Base-by-base conservation (phyloP, 2,113 vertebrate species). In the Gambusia holbrooki region DNA sequence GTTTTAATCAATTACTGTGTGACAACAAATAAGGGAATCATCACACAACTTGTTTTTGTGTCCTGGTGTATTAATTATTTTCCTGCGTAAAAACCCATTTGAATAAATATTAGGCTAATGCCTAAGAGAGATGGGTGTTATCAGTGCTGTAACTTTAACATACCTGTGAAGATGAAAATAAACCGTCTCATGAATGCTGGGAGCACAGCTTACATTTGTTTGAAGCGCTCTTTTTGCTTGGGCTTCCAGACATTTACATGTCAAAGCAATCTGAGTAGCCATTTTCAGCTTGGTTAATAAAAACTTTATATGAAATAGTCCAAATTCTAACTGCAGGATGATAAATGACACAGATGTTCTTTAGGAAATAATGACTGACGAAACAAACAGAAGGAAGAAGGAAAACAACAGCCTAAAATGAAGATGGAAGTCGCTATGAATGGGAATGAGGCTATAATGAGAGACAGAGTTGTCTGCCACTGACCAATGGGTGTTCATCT, bases 401-500 rank as follows among this genome's bases (percentile, higher is more conserved):
- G 7, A 62, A 40, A 71, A 54, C 67, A 73, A 76, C 48, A 2
- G 27, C 42, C 17, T 22, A 63, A 48, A 42, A 42, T 79, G 58
- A 81, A 66, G 22, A 63, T 45, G 62, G 45, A 74, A 73, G 35
- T 40, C 77, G 71, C 73, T 71, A 64, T 82, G 42, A 79, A 60
- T 80, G 25, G 62, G 69, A 86, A 82, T 75, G 70, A 81, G 69
- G 81, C 19, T 42, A 42, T 28, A 69, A 62, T 66, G 74, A 85
- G 70, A 76, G 71, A 84, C 80, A 60, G 79, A 90, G 66, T 76
- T 79, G 70, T 85, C 85, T 84, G 54, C 66, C 45, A 28, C 80
- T 79, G 79, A 84, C 84, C 82, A 82, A 69, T 69, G 76, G 74
- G 79, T 69, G 82, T 83, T 90, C 79, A 89, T 80, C 77, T 76